Conservation (phyloP, 2,888 invertebrate species). For the Podotricha telesiphe region DNA sequence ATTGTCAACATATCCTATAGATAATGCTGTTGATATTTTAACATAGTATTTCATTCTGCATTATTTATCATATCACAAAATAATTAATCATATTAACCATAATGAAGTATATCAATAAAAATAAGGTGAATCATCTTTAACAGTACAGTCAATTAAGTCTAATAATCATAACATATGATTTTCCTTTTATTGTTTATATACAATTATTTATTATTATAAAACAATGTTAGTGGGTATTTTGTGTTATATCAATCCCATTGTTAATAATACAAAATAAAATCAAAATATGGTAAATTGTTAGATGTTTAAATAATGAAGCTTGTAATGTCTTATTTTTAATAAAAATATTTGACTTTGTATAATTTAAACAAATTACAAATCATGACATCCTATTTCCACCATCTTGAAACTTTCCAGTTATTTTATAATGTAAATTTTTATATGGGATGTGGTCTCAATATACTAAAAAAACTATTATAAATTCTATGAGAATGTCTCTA, state of each 20-base stretch:
- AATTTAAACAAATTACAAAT: no score
- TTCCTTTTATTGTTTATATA: not conserved
- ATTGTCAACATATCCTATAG: not conserved
- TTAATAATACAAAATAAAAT: no score
- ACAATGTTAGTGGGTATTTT: not conserved
- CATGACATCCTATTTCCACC: not conserved
- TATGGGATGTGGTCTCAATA: not conserved
- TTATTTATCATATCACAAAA: not conserved
- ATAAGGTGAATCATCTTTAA: not conserved
- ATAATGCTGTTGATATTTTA: not conserved
- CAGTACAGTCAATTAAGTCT: not conserved
- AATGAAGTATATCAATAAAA: not conserved
- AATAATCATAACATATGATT: constrained; percentile 7
- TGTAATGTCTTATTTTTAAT: no score
- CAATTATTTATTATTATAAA: not conserved
- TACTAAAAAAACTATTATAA: not conserved
- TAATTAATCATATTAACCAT: not conserved
- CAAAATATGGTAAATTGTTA: no score
- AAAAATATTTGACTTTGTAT: no score
- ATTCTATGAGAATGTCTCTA: not conserved
- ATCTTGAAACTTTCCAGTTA: not conserved
- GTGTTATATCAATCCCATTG: not conserved
- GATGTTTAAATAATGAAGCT: no score
- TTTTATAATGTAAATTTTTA: not conserved
- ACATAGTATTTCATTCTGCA: not conserved